Evolutionary conservation across 2,888 invertebrate genomes (phyloP).

Genomic region (Gnatocerus cornutus): DNA sequence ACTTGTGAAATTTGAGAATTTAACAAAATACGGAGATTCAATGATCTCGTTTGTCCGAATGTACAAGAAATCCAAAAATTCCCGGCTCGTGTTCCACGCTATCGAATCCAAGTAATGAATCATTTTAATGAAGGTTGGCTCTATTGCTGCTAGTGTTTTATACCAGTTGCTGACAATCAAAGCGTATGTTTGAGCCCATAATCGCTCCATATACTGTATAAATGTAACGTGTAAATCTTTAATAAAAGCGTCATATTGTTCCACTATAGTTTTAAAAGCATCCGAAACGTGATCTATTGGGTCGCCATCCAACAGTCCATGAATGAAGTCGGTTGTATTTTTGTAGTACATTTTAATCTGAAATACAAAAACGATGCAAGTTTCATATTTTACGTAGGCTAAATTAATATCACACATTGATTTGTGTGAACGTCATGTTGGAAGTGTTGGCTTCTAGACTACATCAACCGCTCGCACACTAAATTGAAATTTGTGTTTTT

Average conservation of each 20-base stretch:
- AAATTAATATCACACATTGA: neutral
- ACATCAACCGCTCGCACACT: too few species aligned
- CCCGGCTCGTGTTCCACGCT: constrained; percentile 82
- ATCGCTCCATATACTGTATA: constrained; percentile 81
- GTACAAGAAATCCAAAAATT: constrained; percentile 86
- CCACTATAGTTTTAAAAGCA: constrained; percentile 79
- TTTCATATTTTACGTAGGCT: neutral
- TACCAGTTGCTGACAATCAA: constrained; percentile 83
- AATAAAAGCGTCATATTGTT: constrained; percentile 86
- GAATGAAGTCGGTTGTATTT: constrained; percentile 80
- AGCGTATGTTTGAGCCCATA: constrained; percentile 81
- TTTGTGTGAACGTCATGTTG: too few species aligned
- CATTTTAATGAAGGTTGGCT: constrained; percentile 85
- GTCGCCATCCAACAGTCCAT: constrained; percentile 82
- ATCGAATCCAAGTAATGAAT: constrained; percentile 84
- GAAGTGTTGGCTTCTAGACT: too few species aligned
- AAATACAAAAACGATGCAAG: neutral
- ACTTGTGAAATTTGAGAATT: constrained; percentile 85
- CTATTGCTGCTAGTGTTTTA: constrained; percentile 80
- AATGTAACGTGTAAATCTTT: constrained; percentile 83
- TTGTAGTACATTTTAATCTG: constrained; percentile 81
- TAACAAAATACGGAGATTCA: constrained; percentile 86
- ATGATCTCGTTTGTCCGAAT: constrained; percentile 85
- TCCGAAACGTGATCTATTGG: constrained; percentile 82
- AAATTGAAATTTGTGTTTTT: too few species aligned